These are phyloP conservation scores for Vollenhovia emeryi DNA, from an alignment of 1,140 invertebrate genomes.

Conservation along the genomic window DNA sequence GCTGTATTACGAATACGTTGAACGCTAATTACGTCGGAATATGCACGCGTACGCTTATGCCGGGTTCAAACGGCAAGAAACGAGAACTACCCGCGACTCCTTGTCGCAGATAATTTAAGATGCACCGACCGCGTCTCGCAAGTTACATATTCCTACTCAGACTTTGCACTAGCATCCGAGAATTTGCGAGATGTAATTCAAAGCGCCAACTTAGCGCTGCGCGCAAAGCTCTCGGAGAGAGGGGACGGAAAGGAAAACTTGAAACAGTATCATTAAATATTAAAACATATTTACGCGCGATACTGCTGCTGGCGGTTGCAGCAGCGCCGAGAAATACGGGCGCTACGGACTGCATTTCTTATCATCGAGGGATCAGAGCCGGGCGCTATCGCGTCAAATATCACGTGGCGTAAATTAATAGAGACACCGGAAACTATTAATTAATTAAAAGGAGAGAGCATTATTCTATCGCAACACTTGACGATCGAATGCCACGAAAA, in stretches of 20 bases:
- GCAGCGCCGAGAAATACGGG: constrained; percentile 5
- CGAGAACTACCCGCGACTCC: constrained; percentile 24
- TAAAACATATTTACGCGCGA: constrained; percentile 52
- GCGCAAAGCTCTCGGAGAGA: not conserved
- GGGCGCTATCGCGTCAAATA: not conserved
- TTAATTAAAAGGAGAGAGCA: not conserved
- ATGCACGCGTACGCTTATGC: constrained; percentile 24
- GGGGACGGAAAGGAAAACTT: not conserved
- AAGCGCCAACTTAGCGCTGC: constrained; percentile 25
- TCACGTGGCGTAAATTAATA: constrained; percentile 23
- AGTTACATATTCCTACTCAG: constrained; percentile 53
- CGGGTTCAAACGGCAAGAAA: constrained; percentile 46
- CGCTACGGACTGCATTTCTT: constrained; percentile 38
- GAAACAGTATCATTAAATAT: constrained; percentile 46
- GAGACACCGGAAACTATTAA: not conserved
- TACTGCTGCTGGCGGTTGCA: not conserved
- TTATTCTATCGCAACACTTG: not conserved
- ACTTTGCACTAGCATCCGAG: constrained; percentile 26
- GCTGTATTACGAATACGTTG: not conserved
- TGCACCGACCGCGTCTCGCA: constrained; percentile 49
- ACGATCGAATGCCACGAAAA: constrained; percentile 2
- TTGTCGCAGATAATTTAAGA: constrained; percentile 54
- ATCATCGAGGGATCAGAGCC: constrained; percentile 16
- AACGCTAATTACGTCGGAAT: constrained; percentile 33
- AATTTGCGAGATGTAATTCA: constrained; percentile 46